A percentile compares a stretch with the other conserved stretches of the same genome.
Evolutionary conservation across 2,113 vertebrate species (phyloP).

Genomic region (Rhea pennata): DNA sequence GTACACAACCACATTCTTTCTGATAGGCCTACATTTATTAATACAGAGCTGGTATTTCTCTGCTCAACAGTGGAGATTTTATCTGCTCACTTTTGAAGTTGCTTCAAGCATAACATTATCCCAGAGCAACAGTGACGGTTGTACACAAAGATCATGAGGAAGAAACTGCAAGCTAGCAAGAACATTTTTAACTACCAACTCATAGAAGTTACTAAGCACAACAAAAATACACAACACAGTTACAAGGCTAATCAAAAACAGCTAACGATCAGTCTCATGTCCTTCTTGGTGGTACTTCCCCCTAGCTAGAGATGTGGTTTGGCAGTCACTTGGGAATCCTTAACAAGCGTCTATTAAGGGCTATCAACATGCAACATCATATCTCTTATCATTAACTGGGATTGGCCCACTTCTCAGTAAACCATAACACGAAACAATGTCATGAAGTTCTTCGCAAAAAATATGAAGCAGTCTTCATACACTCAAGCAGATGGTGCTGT

Average conservation of each 20-base stretch:
- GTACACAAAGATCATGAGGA: background rate
- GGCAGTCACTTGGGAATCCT: background rate
- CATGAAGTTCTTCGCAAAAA: background rate
- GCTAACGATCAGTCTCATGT: background rate
- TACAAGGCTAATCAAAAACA: background rate
- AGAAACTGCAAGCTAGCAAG: background rate
- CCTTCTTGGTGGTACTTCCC: background rate
- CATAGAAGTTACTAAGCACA: background rate
- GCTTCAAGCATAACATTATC: background rate
- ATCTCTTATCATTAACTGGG: background rate
- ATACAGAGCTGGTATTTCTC: background rate
- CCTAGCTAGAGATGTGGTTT: background rate
- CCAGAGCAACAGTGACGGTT: background rate
- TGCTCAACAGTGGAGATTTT: background rate
- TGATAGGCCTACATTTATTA: background rate
- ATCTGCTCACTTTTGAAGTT: background rate
- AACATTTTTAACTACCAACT: background rate
- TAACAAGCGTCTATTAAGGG: background rate
- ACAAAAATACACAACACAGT: background rate
- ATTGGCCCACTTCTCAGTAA: background rate
- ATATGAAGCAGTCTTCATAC: background rate
- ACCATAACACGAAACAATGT: fast-evolving
- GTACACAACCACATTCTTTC: background rate
- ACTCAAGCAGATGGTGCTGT: background rate
- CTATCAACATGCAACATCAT: background rate